Evolutionary conservation across 2,113 vertebrate genomes (phyloP).

Genomic region (Sceloporus undulatus): DNA sequence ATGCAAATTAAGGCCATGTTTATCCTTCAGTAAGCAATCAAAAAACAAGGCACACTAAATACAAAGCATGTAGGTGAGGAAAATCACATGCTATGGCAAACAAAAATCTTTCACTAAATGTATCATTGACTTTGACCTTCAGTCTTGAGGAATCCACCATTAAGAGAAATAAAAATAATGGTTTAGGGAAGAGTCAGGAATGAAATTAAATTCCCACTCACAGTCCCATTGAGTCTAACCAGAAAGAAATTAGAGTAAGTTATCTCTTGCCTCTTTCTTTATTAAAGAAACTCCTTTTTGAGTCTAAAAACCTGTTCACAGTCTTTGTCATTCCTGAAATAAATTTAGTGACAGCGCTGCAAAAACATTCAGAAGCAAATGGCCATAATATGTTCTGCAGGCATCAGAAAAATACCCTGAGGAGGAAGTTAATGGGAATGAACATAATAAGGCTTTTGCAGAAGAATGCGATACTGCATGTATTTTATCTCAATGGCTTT

Average conservation of each 20-base stretch:
- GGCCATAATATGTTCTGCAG: conserved; percentile 73
- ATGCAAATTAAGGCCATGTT: no score
- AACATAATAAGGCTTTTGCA: conserved; percentile 74
- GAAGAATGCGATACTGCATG: conserved; percentile 61
- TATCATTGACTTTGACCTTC: neutral
- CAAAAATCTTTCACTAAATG: no score
- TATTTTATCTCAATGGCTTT: conserved; percentile 75
- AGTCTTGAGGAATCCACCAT: neutral
- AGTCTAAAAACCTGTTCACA: conserved; percentile 54
- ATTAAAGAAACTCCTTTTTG: conserved; percentile 47
- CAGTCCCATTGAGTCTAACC: conserved; percentile 5
- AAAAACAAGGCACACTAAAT: no score
- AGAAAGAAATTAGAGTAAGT: conserved; percentile 31
- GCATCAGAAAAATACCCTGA: conserved; percentile 73
- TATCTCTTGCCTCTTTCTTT: conserved; percentile 55
- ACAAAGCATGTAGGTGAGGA: no score
- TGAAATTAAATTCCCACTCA: conserved; percentile 24
- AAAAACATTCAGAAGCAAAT: conserved; percentile 72
- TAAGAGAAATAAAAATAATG: neutral
- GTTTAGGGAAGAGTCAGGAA: neutral
- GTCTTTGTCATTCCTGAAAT: conserved; percentile 62
- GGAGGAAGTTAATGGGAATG: conserved; percentile 73
- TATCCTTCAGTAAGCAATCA: no score
- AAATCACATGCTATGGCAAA: no score
- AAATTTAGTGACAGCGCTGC: conserved; percentile 64